These are phyloP conservation scores for Ormyrus rosae DNA, from an alignment of 2,888 invertebrate genomes.

Conservation along the genomic window DNA sequence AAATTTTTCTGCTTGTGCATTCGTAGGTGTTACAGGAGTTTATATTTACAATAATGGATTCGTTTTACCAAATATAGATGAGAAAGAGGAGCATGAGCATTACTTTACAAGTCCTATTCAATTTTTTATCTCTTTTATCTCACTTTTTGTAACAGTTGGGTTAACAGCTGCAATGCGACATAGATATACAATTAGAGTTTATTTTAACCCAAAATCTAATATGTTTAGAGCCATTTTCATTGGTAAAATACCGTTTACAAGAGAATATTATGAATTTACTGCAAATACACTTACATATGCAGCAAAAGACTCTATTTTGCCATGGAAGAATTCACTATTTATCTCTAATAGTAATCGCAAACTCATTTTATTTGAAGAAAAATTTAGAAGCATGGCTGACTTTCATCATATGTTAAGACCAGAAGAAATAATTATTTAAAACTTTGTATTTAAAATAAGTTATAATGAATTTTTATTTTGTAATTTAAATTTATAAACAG, in stretches of 20 bases:
- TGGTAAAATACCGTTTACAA: slow-evolving; percentile 49
- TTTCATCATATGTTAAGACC: slow-evolving; percentile 42
- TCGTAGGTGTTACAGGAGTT: background rate
- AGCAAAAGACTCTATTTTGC: slow-evolving; percentile 1
- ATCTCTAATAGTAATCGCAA: slow-evolving; percentile 41
- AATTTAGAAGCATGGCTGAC: slow-evolving; percentile 55
- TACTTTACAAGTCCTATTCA: too few species aligned
- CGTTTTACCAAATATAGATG: too few species aligned
- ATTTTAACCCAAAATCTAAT: slow-evolving; percentile 44
- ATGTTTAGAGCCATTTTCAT: slow-evolving; percentile 50
- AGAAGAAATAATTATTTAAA: slow-evolving; percentile 8
- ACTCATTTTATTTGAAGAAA: slow-evolving; percentile 49
- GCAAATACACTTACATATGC: background rate
- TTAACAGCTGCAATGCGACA: background rate
- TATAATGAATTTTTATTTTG: slow-evolving; percentile 4
- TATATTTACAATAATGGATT: background rate
- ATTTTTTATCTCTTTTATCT: too few species aligned
- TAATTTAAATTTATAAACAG: background rate
- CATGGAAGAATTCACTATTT: slow-evolving; percentile 50
- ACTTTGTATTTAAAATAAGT: slow-evolving; percentile 1
- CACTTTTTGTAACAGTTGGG: too few species aligned
- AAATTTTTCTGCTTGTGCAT: background rate
- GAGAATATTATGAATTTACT: slow-evolving; percentile 33
- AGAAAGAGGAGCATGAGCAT: too few species aligned
- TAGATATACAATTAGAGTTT: slow-evolving; percentile 55